Evolutionary conservation across 1,140 invertebrate species (phyloP).

Genomic region (Mercenaria mercenaria): DNA sequence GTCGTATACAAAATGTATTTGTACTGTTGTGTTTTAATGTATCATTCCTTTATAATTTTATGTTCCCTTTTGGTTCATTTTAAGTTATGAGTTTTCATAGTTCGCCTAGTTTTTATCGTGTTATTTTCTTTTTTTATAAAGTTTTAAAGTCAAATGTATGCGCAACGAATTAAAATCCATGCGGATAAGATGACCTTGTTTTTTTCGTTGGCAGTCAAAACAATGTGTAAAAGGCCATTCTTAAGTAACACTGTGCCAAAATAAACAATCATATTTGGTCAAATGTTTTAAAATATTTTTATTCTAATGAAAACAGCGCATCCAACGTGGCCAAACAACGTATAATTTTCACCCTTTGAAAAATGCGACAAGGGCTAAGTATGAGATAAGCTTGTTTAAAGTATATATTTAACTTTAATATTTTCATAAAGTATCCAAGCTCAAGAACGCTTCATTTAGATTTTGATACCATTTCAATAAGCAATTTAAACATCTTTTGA

Average conservation of each 20-base stretch:
- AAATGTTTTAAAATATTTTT: conserved; percentile 1
- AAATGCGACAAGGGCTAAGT: neutral
- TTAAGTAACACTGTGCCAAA: neutral
- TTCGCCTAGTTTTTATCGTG: too few species aligned
- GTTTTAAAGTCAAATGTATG: too few species aligned
- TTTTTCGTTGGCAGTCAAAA: neutral
- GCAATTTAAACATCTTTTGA: conserved; percentile 29
- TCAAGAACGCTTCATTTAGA: conserved; percentile 42
- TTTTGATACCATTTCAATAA: conserved; percentile 11
- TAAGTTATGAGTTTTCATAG: too few species aligned
- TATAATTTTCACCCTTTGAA: neutral
- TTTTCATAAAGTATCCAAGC: conserved; percentile 17
- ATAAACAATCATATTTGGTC: conserved; percentile 6
- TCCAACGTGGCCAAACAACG: neutral
- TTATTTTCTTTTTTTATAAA: too few species aligned
- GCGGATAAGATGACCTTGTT: too few species aligned
- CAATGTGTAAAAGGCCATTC: neutral
- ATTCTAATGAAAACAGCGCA: neutral
- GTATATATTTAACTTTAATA: conserved; percentile 47
- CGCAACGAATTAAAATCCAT: too few species aligned
- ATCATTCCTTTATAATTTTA: too few species aligned
- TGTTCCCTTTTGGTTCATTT: too few species aligned
- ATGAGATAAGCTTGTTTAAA: conserved; percentile 22
- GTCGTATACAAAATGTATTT: too few species aligned
- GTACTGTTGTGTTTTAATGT: too few species aligned